Conservation (phyloP, 2,797 vertebrate genomes). For the Hydrophis major region DNA sequence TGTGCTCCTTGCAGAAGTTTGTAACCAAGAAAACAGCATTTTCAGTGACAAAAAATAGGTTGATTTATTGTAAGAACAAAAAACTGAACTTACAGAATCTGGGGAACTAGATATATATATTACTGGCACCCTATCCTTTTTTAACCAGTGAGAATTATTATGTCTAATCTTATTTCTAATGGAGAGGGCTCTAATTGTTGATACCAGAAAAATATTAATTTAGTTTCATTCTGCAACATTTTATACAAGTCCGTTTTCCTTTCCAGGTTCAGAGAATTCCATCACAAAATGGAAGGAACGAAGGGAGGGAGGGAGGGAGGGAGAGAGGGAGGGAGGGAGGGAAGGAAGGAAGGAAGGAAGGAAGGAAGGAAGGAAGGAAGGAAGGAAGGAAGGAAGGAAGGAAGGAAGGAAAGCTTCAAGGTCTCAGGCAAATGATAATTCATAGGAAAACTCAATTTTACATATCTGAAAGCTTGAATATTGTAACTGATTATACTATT, state of each 20-base stretch:
- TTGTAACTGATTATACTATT: not conserved
- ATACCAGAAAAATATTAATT: not conserved
- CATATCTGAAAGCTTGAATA: not conserved
- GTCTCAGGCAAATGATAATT: not conserved
- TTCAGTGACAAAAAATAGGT: not conserved
- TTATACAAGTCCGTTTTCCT: not conserved
- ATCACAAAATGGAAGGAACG: not conserved
- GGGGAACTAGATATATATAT: not conserved
- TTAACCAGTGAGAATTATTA: not conserved
- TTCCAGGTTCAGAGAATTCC: not conserved
- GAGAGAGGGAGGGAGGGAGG: no score
- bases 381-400: not conserved
- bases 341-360: no score
- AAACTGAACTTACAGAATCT: not conserved
- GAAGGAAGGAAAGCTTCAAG: not conserved
- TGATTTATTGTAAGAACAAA: not conserved
- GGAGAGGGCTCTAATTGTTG: not conserved
- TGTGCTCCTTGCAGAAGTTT: not conserved
- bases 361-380: not conserved
- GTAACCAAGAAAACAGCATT: not conserved
- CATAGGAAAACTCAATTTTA: not conserved
- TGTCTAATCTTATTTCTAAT: not conserved
- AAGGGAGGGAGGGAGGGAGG: not conserved
- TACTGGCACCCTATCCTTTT: not conserved
- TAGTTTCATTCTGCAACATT: not conserved